Evolutionary conservation across 2,888 invertebrate species (phyloP).

Genomic region (Shargacucullia verbasci): DNA sequence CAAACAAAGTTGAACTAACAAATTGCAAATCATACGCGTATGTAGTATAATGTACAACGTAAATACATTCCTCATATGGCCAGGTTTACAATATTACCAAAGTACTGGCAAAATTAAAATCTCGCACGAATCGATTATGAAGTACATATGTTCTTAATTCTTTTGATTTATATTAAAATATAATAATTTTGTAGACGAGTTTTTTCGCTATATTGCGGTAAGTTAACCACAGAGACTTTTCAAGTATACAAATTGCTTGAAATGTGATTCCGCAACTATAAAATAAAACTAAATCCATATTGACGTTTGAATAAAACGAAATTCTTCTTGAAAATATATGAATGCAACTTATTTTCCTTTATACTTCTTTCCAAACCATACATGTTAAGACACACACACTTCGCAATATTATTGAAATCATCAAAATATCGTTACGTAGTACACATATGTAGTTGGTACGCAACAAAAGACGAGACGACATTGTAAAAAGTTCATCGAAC

Average conservation of each 20-base stretch:
- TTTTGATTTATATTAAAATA: constrained; percentile 8
- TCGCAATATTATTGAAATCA: constrained; percentile 21
- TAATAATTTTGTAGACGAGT: constrained; percentile 1
- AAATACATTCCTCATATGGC: constrained; percentile 34
- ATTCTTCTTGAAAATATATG: too few species aligned
- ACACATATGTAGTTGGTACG: too few species aligned
- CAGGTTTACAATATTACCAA: constrained; percentile 25
- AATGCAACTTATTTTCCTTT: neutral
- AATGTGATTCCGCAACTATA: too few species aligned
- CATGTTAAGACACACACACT: neutral
- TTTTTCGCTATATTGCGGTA: constrained; percentile 15
- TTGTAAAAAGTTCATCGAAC: constrained; percentile 64
- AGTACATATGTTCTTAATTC: constrained; percentile 1
- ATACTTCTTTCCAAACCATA: neutral
- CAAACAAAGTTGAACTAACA: constrained; percentile 65
- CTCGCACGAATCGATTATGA: neutral
- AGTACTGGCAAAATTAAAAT: constrained; percentile 7
- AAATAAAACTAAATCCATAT: too few species aligned
- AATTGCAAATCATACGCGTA: constrained; percentile 65
- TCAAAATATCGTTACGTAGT: constrained; percentile 37
- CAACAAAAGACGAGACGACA: constrained; percentile 57
- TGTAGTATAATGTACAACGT: constrained; percentile 32
- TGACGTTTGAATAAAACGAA: too few species aligned
- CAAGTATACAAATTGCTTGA: too few species aligned
- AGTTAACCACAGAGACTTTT: too few species aligned